Percentiles rank a stretch among this genome's conserved stretches.
phyloP scores from a whole-genome alignment of 2,888 invertebrate species.

The Nephrotoma appendiculata region DNA sequence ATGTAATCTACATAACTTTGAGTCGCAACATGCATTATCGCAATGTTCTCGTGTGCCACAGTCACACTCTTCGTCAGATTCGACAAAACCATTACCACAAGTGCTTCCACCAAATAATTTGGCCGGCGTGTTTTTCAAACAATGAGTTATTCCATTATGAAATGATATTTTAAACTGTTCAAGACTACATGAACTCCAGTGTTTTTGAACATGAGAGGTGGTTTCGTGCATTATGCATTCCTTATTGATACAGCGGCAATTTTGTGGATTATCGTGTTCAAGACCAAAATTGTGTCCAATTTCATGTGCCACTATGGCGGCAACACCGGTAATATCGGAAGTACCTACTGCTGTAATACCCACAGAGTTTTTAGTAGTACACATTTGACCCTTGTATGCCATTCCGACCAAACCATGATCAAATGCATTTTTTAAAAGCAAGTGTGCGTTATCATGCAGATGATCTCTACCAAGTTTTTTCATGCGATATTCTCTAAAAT shows the following conservation, averaged over 20 bases:
- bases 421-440: constrained; percentile 69
- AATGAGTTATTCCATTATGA: constrained; percentile 94
- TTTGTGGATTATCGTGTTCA: constrained; percentile 89
- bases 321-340: constrained; percentile 77
- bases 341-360: constrained; percentile 93
- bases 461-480: constrained; percentile 62
- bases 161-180: constrained; percentile 81
- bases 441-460: constrained; percentile 94
- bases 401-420: constrained; percentile 89
- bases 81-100: constrained; percentile 94
- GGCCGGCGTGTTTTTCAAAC: constrained; percentile 71
- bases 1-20: constrained; percentile 71
- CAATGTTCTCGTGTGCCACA: constrained; percentile 63
- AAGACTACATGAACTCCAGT: constrained; percentile 93
- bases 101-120: constrained; percentile 68
- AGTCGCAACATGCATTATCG: constrained; percentile 73
- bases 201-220: constrained; percentile 71
- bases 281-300: constrained; percentile 99
- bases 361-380: constrained; percentile 91
- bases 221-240: constrained; percentile 94
- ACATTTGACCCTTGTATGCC: constrained; percentile 92
- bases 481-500: constrained; percentile 80
- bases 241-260: constrained; percentile 71
- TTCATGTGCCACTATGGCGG: constrained; percentile 95
- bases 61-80: constrained; percentile 93